A percentile compares a stretch with the other conserved stretches of the same genome.
Evolutionary conservation across 2,113 vertebrate species (phyloP).

Genomic region (Rhinoderma darwinii): DNA sequence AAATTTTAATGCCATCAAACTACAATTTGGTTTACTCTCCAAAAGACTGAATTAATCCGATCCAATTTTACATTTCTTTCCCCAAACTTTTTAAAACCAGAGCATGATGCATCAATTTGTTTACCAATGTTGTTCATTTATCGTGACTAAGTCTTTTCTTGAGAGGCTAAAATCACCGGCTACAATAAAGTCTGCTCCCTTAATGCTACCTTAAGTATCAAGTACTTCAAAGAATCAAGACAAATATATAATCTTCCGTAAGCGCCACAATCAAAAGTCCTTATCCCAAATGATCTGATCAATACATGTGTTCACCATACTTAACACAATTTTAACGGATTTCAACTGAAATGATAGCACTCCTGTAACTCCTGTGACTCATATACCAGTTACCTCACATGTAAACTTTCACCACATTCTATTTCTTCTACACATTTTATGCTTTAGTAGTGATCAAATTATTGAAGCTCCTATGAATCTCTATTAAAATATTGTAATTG

Average conservation of each 20-base stretch:
- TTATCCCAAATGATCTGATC: conserved; percentile 5
- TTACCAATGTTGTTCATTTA: background rate
- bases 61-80: background rate
- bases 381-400: background rate
- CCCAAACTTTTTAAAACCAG: background rate
- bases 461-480: conserved; percentile 40
- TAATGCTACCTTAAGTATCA: background rate
- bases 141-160: background rate
- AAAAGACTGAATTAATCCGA: background rate
- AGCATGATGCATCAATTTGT: background rate
- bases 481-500: conserved; percentile 46
- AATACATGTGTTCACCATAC: background rate
- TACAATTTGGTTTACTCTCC: background rate
- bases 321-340: background rate
- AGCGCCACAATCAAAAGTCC: background rate
- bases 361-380: conserved; percentile 16
- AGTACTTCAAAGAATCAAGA: background rate
- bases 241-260: conserved; percentile 8
- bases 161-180: background rate
- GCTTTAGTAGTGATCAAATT: conserved; percentile 38
- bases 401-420: background rate
- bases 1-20: too few species aligned
- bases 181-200: background rate
- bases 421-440: background rate
- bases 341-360: background rate